Base-by-base conservation (phyloP, 2,113 vertebrate species). In the Tursiops truncatus region DNA sequence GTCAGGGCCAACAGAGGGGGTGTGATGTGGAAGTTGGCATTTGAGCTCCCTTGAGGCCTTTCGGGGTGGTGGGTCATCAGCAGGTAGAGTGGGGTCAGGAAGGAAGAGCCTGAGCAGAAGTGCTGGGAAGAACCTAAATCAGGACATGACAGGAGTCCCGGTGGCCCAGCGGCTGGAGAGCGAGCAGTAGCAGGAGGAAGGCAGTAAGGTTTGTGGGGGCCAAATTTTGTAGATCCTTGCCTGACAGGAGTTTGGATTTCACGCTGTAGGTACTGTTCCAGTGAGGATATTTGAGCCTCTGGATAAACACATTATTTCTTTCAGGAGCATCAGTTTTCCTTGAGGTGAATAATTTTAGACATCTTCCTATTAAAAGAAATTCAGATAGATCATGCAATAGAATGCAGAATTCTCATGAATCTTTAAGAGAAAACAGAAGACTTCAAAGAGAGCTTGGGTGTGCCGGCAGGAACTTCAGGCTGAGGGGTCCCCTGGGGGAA, bases 291-390 rank as follows among this genome's bases (percentile, higher is more conserved):
- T 10, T 58, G 63, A 89, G 20, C 67, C 63, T 53, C 73, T 2
- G 1, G 58, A 68, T 84, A 81, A 95, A 96, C 76, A 91, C n/a
- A 73, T 0, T 25, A 44, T 89, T 94, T 93, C 94, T 95, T 92
- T 90, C 41, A 63, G 92, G 71, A 92, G 44, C 79, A 67, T 84
- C 92, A 7, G 0, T 95, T 91, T 96, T 97, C 95, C 84, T 97
- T 14, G 53, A 97, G 90, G 89, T 95, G 90, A 91, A 94, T 96
- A 56, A 80, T 65, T 95, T 95, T 84, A 77, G 96, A 82, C 73
- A 93, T 95, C 89, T 96, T 93, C 76, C 56, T 95, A 89, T 87
- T 92, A 93, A 95, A 93, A 92, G 95, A 89, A 93, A 97, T 62
- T 92, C 94, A 92, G 92, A 74, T 71, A 70, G 56, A 87, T 89